Base-by-base conservation (phyloP, 1,140 invertebrate species). In the Cotesia vestalis region DNA sequence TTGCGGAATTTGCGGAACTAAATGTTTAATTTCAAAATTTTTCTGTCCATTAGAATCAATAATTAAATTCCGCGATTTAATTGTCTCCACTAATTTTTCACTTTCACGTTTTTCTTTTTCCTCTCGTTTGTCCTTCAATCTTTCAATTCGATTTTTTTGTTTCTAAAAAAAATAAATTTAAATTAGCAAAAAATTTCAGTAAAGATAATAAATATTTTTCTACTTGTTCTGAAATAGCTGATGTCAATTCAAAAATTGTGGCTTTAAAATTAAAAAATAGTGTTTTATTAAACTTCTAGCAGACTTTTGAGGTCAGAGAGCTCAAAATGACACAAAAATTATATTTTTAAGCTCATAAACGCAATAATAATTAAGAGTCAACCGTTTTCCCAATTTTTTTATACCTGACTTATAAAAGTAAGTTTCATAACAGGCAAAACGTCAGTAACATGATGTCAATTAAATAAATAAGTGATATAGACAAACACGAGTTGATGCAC, bases 1-100 rank as follows among this genome's bases (percentile, higher is more conserved):
- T 75, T 91, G 89, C 0, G 91, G 90, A 78, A 92, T 86, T 77
- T 84, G 84, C 17, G 92, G 89, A 77, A 91, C 89, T 34, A 93
- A 82, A 75, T 89, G 86, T 14, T 87, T 83, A 53, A 90, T 70
- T 63, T 88, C 85, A 71, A 89, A 82, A 63, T 85, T 83, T 71
- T 14, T 78, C 57, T 75, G 82, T 8, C 69, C 77, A 61, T 77
- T 78, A 4, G 75, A 78, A 66, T 87, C 83, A 73, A 91, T 80
- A 46, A 81, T 87, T 62, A 92, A 88, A 9, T 85, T 86, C 66
- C 87, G 85, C 63, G 77, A 86, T 75, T 87, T 80, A 67, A 93
- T 89, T n/a, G 83, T 84, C 46, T 85, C 76, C n/a, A 91, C 69
- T 17, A 93, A 76, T 69, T 82, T 81, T 75, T 91, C 82, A 79